A percentile compares a stretch with the other conserved stretches of the same genome.
These are phyloP conservation scores for Conchocele bisecta DNA, from an alignment of 2,888 invertebrate species.

Conservation along the genomic window DNA sequence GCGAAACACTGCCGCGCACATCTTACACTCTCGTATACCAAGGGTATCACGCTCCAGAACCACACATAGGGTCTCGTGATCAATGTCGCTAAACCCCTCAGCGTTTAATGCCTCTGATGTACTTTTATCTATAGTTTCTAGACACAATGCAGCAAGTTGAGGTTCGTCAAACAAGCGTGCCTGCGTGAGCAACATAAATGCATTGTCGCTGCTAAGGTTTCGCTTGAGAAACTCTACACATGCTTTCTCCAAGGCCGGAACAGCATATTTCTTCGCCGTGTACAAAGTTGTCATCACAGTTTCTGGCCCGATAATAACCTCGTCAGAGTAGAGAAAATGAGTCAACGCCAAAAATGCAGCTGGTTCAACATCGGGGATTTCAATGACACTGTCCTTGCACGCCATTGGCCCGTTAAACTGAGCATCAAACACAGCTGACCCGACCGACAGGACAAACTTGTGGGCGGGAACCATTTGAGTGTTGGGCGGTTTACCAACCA, in stretches of 20 bases:
- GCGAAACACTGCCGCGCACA: slow-evolving; percentile 86
- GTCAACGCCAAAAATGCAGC: slow-evolving; percentile 90
- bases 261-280: slow-evolving; percentile 93
- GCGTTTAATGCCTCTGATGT: slow-evolving; percentile 91
- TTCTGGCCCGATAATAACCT: slow-evolving; percentile 92
- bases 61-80: slow-evolving; percentile 89
- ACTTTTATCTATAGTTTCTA: slow-evolving; percentile 92
- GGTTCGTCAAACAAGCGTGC: slow-evolving; percentile 93
- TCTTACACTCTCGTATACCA: slow-evolving; percentile 90
- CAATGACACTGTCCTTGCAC: slow-evolving; percentile 85
- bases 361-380: slow-evolving; percentile 92
- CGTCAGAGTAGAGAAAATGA: slow-evolving; percentile 89
- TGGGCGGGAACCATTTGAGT: slow-evolving; percentile 87
- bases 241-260: slow-evolving; percentile 91
- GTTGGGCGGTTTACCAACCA: slow-evolving; percentile 89
- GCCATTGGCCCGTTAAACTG: slow-evolving; percentile 89
- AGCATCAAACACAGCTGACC: slow-evolving; percentile 93
- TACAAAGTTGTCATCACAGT: slow-evolving; percentile 94
- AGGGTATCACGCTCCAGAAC: slow-evolving; percentile 91
- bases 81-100: slow-evolving; percentile 92
- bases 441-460: slow-evolving; percentile 89
- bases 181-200: slow-evolving; percentile 89
- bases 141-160: slow-evolving; percentile 90
- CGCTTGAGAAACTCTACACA: slow-evolving; percentile 91
- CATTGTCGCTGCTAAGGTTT: slow-evolving; percentile 92